Evolutionary conservation across 2,888 invertebrate species (phyloP), one percentile per base, ranked within the genome.

Genomic region (Ochlodes sylvanus): DNA sequence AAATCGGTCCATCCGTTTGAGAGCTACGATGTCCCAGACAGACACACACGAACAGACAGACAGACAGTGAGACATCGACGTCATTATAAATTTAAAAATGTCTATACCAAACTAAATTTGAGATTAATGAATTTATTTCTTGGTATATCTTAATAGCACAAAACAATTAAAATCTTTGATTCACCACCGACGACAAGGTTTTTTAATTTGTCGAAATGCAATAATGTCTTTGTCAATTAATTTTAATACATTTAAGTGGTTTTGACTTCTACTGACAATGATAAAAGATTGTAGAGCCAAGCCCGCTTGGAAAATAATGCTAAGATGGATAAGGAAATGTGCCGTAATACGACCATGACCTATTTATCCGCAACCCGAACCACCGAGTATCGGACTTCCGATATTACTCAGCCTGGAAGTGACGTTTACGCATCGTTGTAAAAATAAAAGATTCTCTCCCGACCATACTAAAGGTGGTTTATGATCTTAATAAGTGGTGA

Each of bases 341-440:
- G 54, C n/a, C 79, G 79, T 81, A 81, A 80, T 76, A 63, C 76
- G 85, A 83, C 89, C 90, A 73, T 91, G 91, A 89, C 89, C 90
- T 77, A 88, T 83, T 85, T 90, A 73, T 69, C 72, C 75, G 32
- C 63, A 62, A 32, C 44, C 64, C 47, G 68, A 70, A 75, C 72
- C 69, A 77, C 77, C 74, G 77, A 79, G 80, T 81, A 83, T 83
- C 81, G 80, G 77, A 80, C 79, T 75, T 77, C 82, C 79, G 79
- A 62, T 68, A 61, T 44, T 41, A 38, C 55, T n/a, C 60, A n/a
- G 42, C 27, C 61, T 44, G 61, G 78, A 81, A 78, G 76, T 79
- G 74, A 75, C 76, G 79, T 81, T 81, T 79, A 83, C 79, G 78
- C 76, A 76, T 73, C 76, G 76, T 77, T 75, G 76, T 81, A 79